Percentiles rank a stretch among this genome's conserved stretches.
These are phyloP conservation scores for Sebastes aleutianus DNA, from an alignment of 2,797 vertebrate genomes.

Conservation along the genomic window DNA sequence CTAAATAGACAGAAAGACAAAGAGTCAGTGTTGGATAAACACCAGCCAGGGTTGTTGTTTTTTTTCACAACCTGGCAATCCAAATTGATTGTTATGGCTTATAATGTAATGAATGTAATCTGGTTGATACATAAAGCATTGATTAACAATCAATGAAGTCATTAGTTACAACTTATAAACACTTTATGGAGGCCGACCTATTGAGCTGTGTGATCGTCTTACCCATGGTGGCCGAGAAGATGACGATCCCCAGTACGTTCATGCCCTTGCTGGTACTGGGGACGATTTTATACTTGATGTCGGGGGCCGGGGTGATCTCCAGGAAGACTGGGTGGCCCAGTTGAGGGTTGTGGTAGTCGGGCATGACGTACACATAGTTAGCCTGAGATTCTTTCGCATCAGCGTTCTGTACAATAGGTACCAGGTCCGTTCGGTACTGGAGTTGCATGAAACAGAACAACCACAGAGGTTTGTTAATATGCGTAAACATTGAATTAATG, in stretches of 20 bases:
- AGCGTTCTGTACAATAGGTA: slow-evolving; percentile 81
- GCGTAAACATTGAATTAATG: not conserved
- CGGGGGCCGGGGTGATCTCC: slow-evolving; percentile 87
- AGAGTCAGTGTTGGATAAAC: too few species aligned
- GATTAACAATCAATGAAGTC: not conserved
- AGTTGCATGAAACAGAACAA: not conserved
- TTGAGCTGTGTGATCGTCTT: not conserved
- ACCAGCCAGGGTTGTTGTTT: too few species aligned
- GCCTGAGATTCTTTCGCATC: slow-evolving; percentile 72
- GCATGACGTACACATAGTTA: slow-evolving; percentile 90
- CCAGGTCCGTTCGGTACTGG: slow-evolving; percentile 87
- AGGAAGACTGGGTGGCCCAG: slow-evolving; percentile 85
- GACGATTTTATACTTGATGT: slow-evolving; percentile 86
- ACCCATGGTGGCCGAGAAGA: slow-evolving; percentile 93
- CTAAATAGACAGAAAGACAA: too few species aligned
- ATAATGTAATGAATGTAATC: too few species aligned
- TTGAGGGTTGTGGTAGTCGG: slow-evolving; percentile 85
- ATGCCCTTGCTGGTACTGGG: slow-evolving; percentile 89
- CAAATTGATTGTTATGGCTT: too few species aligned
- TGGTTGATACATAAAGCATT: not conserved
- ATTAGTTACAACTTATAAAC: not conserved
- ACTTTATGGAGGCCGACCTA: not conserved
- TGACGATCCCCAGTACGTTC: slow-evolving; percentile 91
- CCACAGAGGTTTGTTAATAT: not conserved
- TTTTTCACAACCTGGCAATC: too few species aligned